Evolutionary conservation across 23 tunicate genomes (phyloP), one percentile per base, ranked within the genome.

Genomic region (Corella eumyota): DNA sequence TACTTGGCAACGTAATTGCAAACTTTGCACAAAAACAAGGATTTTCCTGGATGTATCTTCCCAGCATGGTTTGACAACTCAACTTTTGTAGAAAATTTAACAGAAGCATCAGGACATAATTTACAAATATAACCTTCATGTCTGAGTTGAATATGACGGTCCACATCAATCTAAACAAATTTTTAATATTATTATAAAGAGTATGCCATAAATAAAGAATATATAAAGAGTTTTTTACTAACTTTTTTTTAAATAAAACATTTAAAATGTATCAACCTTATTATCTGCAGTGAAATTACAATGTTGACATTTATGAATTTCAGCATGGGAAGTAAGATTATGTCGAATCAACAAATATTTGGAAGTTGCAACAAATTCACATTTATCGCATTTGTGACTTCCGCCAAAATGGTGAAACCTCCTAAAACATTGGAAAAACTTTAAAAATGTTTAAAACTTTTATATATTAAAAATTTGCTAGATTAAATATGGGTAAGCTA

Each of bases 1-100:
- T 52, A 67, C 72, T 67, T 67, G 5, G 61, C 61, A 52, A 67
- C 72, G 34, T 67, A 67, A 50, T 67, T 67, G 48, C 72, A 67
- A 15, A 50, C 30, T 22, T 67, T 61, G 34, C 72, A 67, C 27
- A 67, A 53, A 32, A 67, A 67, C 15, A 61, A 67, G 21, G 51
- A 50, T 20, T 50, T 23, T 1, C 61, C 61, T 13, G 45, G 48
- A 30, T 67, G 72, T 2, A 33, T 27, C 11, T n/a, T 22, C 11
- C 30, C 45, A 28, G 34, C 21, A 34, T 67, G 72, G 0, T 45
- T 30, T 13, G 9, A 29, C 25, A 67, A 61, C 0, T 33, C 72
- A 0, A 30, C 44, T 34, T 67, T 51, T 29, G 64, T 50, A 25
- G 38, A 1, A 53, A 30, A 53, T 19, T 31, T 67, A 0, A 63